Evolutionary conservation across 1,140 invertebrate species (phyloP).

Genomic region (Heliconius hewitsoni): DNA sequence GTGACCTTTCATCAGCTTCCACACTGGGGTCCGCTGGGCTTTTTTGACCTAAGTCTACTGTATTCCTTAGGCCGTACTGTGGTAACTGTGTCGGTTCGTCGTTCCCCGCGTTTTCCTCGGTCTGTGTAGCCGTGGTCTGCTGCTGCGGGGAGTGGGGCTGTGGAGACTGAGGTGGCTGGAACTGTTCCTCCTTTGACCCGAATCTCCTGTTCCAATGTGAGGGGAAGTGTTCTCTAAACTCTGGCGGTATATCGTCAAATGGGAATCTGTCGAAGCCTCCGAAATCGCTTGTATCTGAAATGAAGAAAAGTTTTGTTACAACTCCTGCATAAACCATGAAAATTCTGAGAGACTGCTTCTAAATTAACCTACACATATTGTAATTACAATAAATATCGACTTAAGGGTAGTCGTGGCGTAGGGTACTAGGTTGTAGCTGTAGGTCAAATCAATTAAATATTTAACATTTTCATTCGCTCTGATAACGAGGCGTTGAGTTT

Average conservation of each 20-base stretch:
- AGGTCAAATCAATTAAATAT: too few relatives aligned
- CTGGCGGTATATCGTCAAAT: constrained; percentile 83
- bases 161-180: constrained; percentile 45
- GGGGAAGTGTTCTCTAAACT: constrained; percentile 83
- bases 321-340: constrained; percentile 42
- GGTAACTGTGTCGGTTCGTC: constrained; percentile 75
- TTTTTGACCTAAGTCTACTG: constrained; percentile 88
- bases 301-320: constrained; percentile 64
- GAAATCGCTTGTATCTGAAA: constrained; percentile 75
- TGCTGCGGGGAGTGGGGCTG: constrained; percentile 59
- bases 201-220: constrained; percentile 78
- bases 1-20: constrained; percentile 82
- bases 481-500: too few relatives aligned
- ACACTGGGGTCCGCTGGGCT: constrained; percentile 81
- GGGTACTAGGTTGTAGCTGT: too few relatives aligned
- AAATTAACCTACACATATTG: too few relatives aligned
- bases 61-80: constrained; percentile 88
- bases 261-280: constrained; percentile 82
- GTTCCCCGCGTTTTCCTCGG: constrained; percentile 59
- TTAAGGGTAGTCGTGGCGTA: too few relatives aligned
- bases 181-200: constrained; percentile 62
- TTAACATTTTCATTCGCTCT: too few relatives aligned
- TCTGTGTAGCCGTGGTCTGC: constrained; percentile 80
- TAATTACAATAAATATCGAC: too few relatives aligned
- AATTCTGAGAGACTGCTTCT: too few relatives aligned